phyloP scores from a whole-genome alignment of 2,888 invertebrate genomes.

The Xanthorhoe designata region DNA sequence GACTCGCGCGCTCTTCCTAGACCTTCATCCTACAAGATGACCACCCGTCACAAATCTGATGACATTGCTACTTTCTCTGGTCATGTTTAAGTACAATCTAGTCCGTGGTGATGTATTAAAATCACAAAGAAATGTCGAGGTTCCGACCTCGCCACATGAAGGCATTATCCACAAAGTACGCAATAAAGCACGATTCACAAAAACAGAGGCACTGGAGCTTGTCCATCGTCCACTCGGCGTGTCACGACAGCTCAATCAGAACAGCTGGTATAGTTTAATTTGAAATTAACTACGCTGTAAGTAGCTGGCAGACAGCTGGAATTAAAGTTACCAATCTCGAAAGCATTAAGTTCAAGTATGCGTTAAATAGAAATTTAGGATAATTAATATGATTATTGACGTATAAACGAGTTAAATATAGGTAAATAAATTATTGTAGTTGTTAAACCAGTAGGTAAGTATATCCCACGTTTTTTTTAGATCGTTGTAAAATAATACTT shows the following conservation, averaged over 20 bases:
- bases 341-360: too few species aligned
- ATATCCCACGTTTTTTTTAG: too few species aligned
- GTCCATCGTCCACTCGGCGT: slow-evolving; percentile 21
- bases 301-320: not conserved
- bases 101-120: not conserved
- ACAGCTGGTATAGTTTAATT: slow-evolving; percentile 6
- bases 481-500: too few species aligned
- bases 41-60: not conserved
- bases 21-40: not conserved
- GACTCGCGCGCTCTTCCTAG: not conserved
- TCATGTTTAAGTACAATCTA: not conserved
- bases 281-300: not conserved
- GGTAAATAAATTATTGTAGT: too few species aligned
- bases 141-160: not conserved
- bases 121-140: not conserved
- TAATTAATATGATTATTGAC: too few species aligned
- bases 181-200: slow-evolving; percentile 31
- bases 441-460: too few species aligned
- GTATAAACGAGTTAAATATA: too few species aligned
- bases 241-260: slow-evolving; percentile 17
- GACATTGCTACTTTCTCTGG: not conserved
- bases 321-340: too few species aligned
- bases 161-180: slow-evolving; percentile 11
- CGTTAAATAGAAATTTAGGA: too few species aligned
- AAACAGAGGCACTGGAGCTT: slow-evolving; percentile 29